Percentiles rank a stretch among this genome's conserved stretches.
These are phyloP conservation scores for Chrysodeixis includens DNA, from an alignment of 2,888 invertebrate genomes.

Conservation along the genomic window DNA sequence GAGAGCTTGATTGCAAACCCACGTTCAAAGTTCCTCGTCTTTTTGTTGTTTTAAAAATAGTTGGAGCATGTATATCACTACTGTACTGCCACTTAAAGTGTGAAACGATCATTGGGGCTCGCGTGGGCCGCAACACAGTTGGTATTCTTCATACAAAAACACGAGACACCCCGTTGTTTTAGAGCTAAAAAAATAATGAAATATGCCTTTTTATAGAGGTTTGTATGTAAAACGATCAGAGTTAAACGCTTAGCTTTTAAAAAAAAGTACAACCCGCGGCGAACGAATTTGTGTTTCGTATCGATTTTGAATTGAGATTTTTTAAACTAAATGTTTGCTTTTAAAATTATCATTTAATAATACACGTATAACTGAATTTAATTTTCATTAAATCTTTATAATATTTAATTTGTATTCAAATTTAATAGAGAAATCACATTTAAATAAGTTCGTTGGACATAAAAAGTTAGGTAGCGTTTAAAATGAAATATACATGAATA, in stretches of 20 bases:
- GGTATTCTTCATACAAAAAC: slow-evolving; percentile 83
- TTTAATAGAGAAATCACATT: slow-evolving; percentile 53
- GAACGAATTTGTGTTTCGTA: slow-evolving; percentile 64
- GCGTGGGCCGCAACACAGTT: slow-evolving; percentile 82
- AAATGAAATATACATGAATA: slow-evolving; percentile 40
- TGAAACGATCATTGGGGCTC: slow-evolving; percentile 81
- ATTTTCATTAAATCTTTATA: slow-evolving; percentile 38
- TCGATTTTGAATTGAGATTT: slow-evolving; percentile 58
- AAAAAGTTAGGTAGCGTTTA: slow-evolving; percentile 39
- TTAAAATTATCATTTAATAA: slow-evolving; percentile 62
- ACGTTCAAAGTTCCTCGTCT: slow-evolving; percentile 52
- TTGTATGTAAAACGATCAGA: slow-evolving; percentile 81
- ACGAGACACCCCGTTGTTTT: slow-evolving; percentile 87
- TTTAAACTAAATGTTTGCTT: slow-evolving; percentile 57
- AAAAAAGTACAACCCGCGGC: slow-evolving; percentile 76
- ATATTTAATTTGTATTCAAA: slow-evolving; percentile 36
- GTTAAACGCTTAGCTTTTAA: slow-evolving; percentile 79
- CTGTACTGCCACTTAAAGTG: slow-evolving; percentile 85
- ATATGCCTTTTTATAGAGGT: slow-evolving; percentile 82
- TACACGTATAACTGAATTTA: slow-evolving; percentile 54
- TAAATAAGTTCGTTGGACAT: slow-evolving; percentile 43
- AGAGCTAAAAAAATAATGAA: slow-evolving; percentile 86
- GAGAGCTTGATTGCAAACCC: slow-evolving; percentile 48
- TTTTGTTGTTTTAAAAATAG: slow-evolving; percentile 74
- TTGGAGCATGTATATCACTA: slow-evolving; percentile 78